phyloP scores from a whole-genome alignment of 2,888 invertebrate genomes.

The Neria commutata region DNA sequence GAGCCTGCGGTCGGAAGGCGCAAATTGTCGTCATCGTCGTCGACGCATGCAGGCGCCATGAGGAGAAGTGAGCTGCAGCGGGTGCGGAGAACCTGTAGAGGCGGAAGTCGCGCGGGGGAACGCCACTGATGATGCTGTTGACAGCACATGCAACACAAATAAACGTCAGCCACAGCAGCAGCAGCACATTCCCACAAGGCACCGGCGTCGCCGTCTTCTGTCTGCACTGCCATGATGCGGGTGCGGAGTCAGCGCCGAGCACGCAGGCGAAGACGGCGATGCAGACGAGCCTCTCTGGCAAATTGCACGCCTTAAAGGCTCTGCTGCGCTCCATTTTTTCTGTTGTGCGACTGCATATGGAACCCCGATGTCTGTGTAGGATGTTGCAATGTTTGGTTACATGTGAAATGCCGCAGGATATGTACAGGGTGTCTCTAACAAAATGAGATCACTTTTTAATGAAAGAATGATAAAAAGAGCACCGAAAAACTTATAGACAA shows the following conservation, averaged over 20 bases:
- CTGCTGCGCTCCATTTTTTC: too few species aligned
- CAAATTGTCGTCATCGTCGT: background rate
- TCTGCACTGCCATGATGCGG: constrained; percentile 18
- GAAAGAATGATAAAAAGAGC: too few species aligned
- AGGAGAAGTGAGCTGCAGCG: background rate
- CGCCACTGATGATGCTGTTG: constrained; percentile 30
- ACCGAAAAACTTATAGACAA: too few species aligned
- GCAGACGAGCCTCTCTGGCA: too few species aligned
- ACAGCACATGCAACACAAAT: constrained; percentile 45
- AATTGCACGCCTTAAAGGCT: too few species aligned
- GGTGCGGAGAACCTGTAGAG: too few species aligned
- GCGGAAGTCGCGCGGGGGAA: too few species aligned
- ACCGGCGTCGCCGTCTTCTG: constrained; percentile 1
- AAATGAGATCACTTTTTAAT: background rate
- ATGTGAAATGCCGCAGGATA: constrained; percentile 3
- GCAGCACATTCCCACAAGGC: background rate
- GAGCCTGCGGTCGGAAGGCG: constrained; percentile 11
- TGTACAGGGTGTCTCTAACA: background rate
- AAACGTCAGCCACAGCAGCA: constrained; percentile 17
- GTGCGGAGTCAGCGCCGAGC: too few species aligned
- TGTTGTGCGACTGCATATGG: too few species aligned
- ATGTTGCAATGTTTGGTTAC: constrained; percentile 18
- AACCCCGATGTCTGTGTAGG: background rate
- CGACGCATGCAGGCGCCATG: constrained; percentile 3
- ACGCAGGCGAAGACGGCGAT: too few species aligned